phyloP scores from a whole-genome alignment of 2,113 vertebrate species.

The Chroicocephalus ridibundus region DNA sequence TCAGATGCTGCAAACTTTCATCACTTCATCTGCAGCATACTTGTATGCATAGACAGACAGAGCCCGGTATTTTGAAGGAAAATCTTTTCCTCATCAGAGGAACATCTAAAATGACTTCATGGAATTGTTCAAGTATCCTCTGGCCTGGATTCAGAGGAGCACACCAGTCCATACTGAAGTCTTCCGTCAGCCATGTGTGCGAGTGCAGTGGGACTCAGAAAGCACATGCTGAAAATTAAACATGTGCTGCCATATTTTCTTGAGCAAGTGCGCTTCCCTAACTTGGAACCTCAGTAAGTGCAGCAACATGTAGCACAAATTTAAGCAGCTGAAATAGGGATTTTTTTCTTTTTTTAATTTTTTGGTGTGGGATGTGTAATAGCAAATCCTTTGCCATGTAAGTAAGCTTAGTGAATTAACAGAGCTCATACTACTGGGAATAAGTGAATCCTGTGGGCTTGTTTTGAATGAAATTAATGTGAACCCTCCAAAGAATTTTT shows the following conservation, averaged over 20 bases:
- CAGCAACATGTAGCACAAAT: neutral
- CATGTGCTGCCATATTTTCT: neutral
- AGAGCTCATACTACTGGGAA: neutral
- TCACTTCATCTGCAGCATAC: neutral
- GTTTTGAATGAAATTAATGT: neutral
- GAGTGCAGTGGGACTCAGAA: neutral
- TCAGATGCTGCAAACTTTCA: neutral
- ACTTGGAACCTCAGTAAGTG: neutral
- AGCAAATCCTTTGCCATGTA: neutral
- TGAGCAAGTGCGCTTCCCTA: neutral
- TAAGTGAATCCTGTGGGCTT: neutral
- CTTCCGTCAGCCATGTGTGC: neutral
- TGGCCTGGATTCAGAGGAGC: neutral
- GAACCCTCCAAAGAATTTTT: neutral
- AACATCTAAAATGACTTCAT: neutral
- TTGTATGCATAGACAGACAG: neutral
- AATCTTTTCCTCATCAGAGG: neutral
- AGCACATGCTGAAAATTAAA: neutral
- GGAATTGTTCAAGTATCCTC: neutral
- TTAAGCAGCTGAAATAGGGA: neutral
- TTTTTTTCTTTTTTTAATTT: neutral
- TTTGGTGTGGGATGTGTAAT: neutral
- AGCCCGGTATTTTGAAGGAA: neutral
- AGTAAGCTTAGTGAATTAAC: neutral
- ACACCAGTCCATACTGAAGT: neutral